Conservation (phyloP, 2,797 vertebrate species). For the Cheirogaleus major region DNA sequence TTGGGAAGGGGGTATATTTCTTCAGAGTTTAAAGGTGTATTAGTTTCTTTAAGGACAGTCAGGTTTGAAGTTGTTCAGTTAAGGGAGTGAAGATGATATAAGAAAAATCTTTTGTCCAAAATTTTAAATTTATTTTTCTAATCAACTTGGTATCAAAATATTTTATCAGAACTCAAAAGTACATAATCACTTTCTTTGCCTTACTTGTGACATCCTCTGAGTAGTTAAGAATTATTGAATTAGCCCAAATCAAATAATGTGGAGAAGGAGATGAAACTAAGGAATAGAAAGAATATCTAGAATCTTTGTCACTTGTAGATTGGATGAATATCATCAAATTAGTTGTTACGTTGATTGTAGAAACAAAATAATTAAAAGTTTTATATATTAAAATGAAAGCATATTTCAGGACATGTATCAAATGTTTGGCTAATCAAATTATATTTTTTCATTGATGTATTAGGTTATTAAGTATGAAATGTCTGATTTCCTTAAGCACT, state of each 20-base stretch:
- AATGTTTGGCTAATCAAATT: constrained; percentile 34
- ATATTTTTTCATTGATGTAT: constrained; percentile 49
- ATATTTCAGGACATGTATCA: not conserved
- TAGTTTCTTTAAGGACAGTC: constrained; percentile 38
- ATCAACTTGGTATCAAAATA: not conserved
- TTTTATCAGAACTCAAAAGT: constrained; percentile 10
- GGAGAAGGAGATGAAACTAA: not conserved
- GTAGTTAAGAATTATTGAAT: constrained; percentile 34
- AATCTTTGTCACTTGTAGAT: not conserved
- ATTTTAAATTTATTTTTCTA: not conserved
- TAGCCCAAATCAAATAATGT: not conserved
- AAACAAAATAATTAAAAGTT: not conserved
- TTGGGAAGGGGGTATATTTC: not conserved
- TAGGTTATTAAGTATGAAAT: too few species aligned
- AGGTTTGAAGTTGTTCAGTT: constrained; percentile 13
- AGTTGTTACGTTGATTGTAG: not conserved
- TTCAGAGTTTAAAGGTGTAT: constrained; percentile 3
- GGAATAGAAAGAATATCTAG: not conserved
- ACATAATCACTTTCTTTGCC: not conserved
- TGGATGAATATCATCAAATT: not conserved
- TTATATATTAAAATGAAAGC: constrained; percentile 5
- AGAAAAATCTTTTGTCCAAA: not conserved
- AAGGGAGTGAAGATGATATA: not conserved
- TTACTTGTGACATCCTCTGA: not conserved
- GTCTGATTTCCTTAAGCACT: too few species aligned